Conservation (phyloP, 1,140 invertebrate species). For the Heliconius hermathena region DNA sequence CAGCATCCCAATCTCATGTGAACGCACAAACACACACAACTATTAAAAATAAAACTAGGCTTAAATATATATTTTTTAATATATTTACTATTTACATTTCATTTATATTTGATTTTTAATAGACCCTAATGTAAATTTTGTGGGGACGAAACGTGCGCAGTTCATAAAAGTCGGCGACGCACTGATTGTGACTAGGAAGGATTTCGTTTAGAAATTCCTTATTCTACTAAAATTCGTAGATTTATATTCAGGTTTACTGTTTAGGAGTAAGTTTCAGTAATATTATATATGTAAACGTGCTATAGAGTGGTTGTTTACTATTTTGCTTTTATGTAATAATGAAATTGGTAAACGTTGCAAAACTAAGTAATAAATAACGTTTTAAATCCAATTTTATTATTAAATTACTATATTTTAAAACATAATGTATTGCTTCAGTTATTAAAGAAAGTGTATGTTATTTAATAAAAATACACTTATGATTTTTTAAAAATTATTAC, state of each 20-base stretch:
- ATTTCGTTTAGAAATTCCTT: constrained; percentile 23
- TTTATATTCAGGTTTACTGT: neutral
- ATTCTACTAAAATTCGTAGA: neutral
- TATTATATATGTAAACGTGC: neutral
- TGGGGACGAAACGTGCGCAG: constrained; percentile 1
- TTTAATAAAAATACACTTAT: too few relatives aligned
- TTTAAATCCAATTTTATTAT: too few relatives aligned
- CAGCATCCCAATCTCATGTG: constrained; percentile 43
- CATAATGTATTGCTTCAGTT: too few relatives aligned
- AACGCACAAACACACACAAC: neutral
- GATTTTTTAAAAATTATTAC: too few relatives aligned
- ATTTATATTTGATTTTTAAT: neutral
- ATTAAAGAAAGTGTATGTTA: too few relatives aligned
- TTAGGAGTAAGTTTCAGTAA: neutral
- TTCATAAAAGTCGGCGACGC: constrained; percentile 17
- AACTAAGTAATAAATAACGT: too few relatives aligned
- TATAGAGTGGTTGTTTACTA: neutral
- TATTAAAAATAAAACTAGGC: neutral
- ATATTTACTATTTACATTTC: neutral
- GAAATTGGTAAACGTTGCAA: neutral
- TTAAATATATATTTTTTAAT: neutral
- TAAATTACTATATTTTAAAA: too few relatives aligned
- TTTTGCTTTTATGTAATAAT: neutral
- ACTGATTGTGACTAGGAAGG: constrained; percentile 15
- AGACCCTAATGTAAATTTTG: neutral